These are phyloP conservation scores for Chaunax sp. DNA, from an alignment of 2,797 vertebrate genomes.

Conservation along the genomic window DNA sequence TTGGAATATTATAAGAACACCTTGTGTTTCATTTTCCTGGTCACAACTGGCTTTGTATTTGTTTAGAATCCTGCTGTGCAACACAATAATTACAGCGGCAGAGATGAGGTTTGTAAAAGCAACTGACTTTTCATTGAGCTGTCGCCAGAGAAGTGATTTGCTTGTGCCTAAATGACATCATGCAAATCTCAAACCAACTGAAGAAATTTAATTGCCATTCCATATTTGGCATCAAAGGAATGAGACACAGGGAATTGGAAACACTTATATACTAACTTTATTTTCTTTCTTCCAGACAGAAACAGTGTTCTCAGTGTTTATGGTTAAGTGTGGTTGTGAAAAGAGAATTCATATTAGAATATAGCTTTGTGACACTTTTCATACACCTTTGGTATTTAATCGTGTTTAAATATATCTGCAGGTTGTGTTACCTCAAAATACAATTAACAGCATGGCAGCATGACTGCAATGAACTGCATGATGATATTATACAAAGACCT, in stretches of 20 bases:
- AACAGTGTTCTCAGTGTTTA: no score
- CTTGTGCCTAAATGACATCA: constrained; percentile 17
- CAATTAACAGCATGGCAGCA: no score
- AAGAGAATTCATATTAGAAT: no score
- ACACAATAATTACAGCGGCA: constrained; percentile 1
- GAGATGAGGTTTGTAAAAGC: constrained; percentile 20
- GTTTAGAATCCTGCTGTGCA: constrained; percentile 4
- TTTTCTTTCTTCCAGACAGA: not conserved
- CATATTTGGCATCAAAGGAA: constrained; percentile 28
- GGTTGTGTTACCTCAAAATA: no score
- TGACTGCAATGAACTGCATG: no score
- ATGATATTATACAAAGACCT: no score
- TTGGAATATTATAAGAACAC: constrained; percentile 12
- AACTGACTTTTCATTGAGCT: constrained; percentile 7
- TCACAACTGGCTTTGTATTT: constrained; percentile 12
- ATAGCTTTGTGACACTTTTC: no score
- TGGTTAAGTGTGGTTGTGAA: no score
- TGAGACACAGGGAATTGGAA: not conserved
- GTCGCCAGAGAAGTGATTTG: constrained; percentile 5
- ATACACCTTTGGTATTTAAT: no score
- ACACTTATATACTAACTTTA: not conserved
- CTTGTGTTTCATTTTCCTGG: not conserved
- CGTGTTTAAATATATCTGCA: no score
- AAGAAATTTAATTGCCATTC: constrained; percentile 13
- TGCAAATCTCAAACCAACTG: constrained; percentile 29